Evolutionary conservation across 2,888 invertebrate species (phyloP).

Genomic region (Drosophila paranaensis): DNA sequence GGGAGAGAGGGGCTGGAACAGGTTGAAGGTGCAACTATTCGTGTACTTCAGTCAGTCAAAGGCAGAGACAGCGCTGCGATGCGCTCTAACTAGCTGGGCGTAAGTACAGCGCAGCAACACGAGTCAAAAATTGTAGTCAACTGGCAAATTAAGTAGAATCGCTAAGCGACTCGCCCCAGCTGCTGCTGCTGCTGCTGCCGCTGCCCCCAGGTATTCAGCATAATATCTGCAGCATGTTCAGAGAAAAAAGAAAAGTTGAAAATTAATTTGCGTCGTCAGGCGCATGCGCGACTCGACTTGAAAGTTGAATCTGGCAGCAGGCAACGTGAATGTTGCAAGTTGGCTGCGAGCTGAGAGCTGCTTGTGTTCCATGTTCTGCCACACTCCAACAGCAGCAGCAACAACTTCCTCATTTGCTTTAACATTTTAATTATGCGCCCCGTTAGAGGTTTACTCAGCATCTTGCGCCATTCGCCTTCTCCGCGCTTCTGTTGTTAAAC

Average conservation of each 20-base stretch:
- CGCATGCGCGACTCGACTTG: conserved; percentile 74
- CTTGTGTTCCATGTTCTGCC: conserved; percentile 45
- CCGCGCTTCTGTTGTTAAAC: conserved; percentile 30
- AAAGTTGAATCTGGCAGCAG: conserved; percentile 49
- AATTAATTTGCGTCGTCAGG: conserved; percentile 74
- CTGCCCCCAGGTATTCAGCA: conserved; percentile 52
- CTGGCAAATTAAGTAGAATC: conserved; percentile 59
- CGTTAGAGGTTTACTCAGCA: conserved; percentile 62
- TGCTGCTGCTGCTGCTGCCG: conserved; percentile 3
- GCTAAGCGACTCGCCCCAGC: conserved; percentile 2
- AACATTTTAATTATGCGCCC: conserved; percentile 77
- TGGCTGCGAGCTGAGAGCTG: conserved; percentile 19
- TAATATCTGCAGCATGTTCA: conserved; percentile 58
- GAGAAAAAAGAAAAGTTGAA: conserved; percentile 43
- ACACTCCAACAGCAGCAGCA: conserved; percentile 36
- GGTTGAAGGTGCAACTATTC: conserved; percentile 10
- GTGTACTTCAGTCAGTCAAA: conserved; percentile 30
- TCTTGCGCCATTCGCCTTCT: conserved; percentile 1
- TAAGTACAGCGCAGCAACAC: conserved; percentile 34
- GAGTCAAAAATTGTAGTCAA: conserved; percentile 46
- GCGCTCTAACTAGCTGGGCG: conserved; percentile 21
- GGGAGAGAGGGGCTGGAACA: background rate
- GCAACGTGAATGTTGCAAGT: conserved; percentile 48
- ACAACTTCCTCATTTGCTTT: conserved; percentile 74
- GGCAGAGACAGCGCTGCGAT: conserved; percentile 12